Base-by-base conservation (phyloP, 2,797 vertebrate species). In the Malurus leucopterus region DNA sequence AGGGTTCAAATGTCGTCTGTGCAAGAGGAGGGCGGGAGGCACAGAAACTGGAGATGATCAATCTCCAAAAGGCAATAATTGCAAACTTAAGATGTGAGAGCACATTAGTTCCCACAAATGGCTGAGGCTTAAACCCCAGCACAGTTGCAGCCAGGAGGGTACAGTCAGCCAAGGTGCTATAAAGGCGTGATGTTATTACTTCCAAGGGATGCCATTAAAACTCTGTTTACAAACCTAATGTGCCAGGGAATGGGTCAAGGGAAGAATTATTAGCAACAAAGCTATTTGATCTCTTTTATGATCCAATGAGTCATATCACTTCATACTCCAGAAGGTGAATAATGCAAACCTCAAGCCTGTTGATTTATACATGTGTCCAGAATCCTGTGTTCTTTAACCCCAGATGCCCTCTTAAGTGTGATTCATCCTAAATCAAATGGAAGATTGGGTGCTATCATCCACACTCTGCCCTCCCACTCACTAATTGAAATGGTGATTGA, bases 241-340 rank as follows among this genome's bases (percentile, higher is more conserved):
- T 96, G 97, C 97, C 95, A 95, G 95, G 76, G 95, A 97, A 96
- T 94, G 96, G 96, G 96, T 95, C 94, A 96, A 95, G 95, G 96
- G 93, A 97, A 97, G 96, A 97, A 96, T 96, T 96, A 97, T 96
- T 97, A 96, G 96, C 96, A 96, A 96, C 95, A 94, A 91, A 96
- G 96, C 95, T 93, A 97, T 97, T 97, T 97, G 97, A 97, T 97
- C 97, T 96, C 96, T 95, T 97, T 97, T 97, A 97, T 96, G 96
- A 96, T 96, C 88, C 90, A 92, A 63, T 97, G 97, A 97, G 93
- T 98, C 97, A 97, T 92, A 93, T 92, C 47, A 40, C 95, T 94
- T 95, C 91, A 82, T 96, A 96, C 93, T 80, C 92, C 88, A 84
- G 95, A 95, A 97, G 96, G 95, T 96, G 96, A 96, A 97, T 96